Conservation (phyloP, 2,797 vertebrate genomes). For the Lutjanus campechanus region DNA sequence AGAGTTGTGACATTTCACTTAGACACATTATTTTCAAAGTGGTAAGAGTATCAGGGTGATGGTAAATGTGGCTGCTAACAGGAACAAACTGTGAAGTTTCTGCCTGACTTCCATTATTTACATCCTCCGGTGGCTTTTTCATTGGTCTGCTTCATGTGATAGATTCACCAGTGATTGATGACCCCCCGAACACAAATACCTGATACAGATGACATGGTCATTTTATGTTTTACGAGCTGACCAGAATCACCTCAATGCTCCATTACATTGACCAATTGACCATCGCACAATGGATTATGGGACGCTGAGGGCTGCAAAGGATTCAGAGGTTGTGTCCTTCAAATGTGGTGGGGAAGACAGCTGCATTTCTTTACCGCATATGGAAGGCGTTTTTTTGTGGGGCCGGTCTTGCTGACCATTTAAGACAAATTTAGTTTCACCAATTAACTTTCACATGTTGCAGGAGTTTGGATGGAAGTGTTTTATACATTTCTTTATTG, state of each 20-base stretch:
- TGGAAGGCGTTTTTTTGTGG: not conserved
- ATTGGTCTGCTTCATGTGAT: constrained; percentile 4
- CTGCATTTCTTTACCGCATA: not conserved
- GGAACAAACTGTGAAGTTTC: not conserved
- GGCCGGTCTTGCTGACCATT: not conserved
- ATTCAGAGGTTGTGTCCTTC: not conserved
- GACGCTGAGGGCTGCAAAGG: not conserved
- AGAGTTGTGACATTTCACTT: not conserved
- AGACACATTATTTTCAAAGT: not conserved
- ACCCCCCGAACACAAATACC: constrained; percentile 3
- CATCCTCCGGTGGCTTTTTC: constrained; percentile 3
- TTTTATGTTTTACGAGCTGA: constrained; percentile 1
- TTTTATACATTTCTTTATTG: too few species aligned
- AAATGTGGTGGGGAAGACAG: not conserved
- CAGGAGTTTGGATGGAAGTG: too few species aligned
- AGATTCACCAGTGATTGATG: constrained; percentile 29
- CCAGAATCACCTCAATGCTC: not conserved
- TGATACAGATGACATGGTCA: not conserved
- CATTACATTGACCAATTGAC: constrained; percentile 4
- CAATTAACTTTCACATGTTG: too few species aligned
- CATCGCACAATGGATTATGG: not conserved
- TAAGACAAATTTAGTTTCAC: not conserved
- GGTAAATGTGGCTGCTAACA: not conserved
- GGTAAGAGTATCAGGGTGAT: not conserved
- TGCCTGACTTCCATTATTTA: not conserved